Conservation (phyloP, 2,113 vertebrate species). For the Pangasianodon gigas region DNA sequence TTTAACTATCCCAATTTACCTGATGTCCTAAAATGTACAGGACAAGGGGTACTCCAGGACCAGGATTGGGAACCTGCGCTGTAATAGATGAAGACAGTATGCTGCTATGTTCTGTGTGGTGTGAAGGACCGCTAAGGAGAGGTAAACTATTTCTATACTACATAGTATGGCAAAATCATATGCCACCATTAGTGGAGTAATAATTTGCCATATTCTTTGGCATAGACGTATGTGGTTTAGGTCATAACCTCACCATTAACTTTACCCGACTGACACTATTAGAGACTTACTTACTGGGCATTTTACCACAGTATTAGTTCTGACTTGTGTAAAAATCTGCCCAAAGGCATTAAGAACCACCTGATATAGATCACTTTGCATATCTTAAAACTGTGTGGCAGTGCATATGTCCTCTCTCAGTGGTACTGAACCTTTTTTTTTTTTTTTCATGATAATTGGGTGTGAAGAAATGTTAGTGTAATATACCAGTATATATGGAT, state of each 20-base stretch:
- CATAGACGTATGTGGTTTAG: not conserved
- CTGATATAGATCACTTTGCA: not conserved
- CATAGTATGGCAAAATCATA: not conserved
- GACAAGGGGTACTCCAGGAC: not conserved
- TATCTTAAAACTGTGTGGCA: not conserved
- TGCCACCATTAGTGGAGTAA: not conserved
- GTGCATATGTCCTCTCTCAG: not conserved
- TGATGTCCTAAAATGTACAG: not conserved
- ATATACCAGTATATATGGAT: not conserved
- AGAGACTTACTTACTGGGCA: not conserved
- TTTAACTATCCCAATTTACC: no score
- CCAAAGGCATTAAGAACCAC: not conserved
- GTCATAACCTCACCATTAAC: not conserved
- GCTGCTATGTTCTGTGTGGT: not conserved
- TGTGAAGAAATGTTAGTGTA: not conserved
- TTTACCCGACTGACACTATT: not conserved
- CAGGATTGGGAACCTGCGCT: not conserved
- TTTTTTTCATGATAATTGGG: not conserved
- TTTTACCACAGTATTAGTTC: not conserved
- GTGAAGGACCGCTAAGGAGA: not conserved
- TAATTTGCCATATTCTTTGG: not conserved
- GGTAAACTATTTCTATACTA: not conserved
- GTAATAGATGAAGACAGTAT: not conserved
- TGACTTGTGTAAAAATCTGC: constrained; percentile 7
- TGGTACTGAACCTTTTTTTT: not conserved